Percentiles rank a stretch among this genome's conserved stretches.
phyloP scores from a whole-genome alignment of 2,113 vertebrate species.

The Lophotis ruficrista region DNA sequence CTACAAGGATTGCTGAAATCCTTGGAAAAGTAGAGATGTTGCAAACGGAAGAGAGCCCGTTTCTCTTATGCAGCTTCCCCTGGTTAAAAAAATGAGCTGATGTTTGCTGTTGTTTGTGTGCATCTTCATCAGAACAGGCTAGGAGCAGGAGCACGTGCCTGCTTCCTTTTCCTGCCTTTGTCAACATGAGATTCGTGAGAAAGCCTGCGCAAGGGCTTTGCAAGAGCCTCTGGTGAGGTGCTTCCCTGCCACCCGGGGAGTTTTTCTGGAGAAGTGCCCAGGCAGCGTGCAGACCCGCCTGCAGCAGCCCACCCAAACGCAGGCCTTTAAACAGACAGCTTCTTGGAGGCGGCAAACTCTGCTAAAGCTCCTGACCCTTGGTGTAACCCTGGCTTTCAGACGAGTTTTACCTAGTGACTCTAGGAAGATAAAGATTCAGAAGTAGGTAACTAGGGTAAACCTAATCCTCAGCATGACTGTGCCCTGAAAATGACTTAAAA shows the following conservation, averaged over 20 bases:
- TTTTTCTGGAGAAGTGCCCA: not conserved
- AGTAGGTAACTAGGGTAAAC: slow-evolving; percentile 58
- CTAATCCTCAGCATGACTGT: slow-evolving; percentile 5
- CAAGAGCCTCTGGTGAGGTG: not conserved
- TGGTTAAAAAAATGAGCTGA: not conserved
- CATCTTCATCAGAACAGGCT: not conserved
- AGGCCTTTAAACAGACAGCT: not conserved
- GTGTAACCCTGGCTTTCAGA: accelerated
- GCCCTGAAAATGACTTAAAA: slow-evolving; percentile 47
- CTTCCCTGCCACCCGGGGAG: not conserved
- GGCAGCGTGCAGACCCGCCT: not conserved
- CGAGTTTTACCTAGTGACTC: slow-evolving; percentile 13
- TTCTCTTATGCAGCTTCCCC: not conserved
- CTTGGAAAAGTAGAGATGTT: not conserved
- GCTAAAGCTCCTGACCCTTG: not conserved
- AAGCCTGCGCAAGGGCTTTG: not conserved
- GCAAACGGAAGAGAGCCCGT: not conserved
- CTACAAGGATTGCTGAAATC: not conserved
- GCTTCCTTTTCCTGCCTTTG: slow-evolving; percentile 60
- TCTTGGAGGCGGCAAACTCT: not conserved
- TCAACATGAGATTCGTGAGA: not conserved
- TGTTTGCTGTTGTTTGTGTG: not conserved
- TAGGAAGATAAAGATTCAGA: slow-evolving; percentile 38
- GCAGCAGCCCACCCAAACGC: not conserved
- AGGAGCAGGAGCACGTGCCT: not conserved